Evolutionary conservation across 2,113 vertebrate genomes (phyloP), one percentile per base, ranked within the genome.

Genomic region (Percopsis transmontana): DNA sequence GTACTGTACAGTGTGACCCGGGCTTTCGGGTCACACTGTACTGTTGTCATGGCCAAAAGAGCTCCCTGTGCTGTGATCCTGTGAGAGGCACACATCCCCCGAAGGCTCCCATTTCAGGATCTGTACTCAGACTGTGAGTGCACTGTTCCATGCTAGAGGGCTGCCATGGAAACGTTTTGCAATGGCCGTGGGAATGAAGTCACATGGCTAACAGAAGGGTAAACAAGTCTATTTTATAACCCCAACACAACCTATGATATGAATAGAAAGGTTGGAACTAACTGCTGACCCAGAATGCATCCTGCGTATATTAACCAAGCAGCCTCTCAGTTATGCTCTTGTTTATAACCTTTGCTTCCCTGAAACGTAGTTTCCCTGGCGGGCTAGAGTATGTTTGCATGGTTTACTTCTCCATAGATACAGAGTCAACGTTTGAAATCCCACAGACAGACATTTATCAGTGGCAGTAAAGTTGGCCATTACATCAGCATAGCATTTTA

Each of bases 151-250:
- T 84, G 72, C 79, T 70, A 65, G 5, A 65, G 82, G 53, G 87
- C 84, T 90, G 62, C 89, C 91, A 92, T 91, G 88, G 88, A 84
- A 89, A 92, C 84, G 50, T 77, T 77, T 78, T 79, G 79, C 65
- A 89, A 90, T 91, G 85, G 88, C 87, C 57, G 88, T 85, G 82
- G 83, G 88, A 84, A 83, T 71, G 75, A 73, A 84, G 88, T 91
- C 91, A 92, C 89, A 81, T 92, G 91, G 83, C 79, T 82, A 75
- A 56, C 66, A 58, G 84, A 85, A 85, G 82, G 79, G 87, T 93
- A 92, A 93, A 93, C 90, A 92, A 83, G 85, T 58, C 90, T 88
- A 89, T 91, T 92, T 93, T 90, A 92, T 88, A 85, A 90, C 86
- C 78, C 16, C 78, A 79, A 57, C 70, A 62, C 63, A 41, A 69